A percentile compares a stretch with the other conserved stretches of the same genome.
phyloP scores from a whole-genome alignment of 2,797 vertebrate species.

The Amniataba percoides region DNA sequence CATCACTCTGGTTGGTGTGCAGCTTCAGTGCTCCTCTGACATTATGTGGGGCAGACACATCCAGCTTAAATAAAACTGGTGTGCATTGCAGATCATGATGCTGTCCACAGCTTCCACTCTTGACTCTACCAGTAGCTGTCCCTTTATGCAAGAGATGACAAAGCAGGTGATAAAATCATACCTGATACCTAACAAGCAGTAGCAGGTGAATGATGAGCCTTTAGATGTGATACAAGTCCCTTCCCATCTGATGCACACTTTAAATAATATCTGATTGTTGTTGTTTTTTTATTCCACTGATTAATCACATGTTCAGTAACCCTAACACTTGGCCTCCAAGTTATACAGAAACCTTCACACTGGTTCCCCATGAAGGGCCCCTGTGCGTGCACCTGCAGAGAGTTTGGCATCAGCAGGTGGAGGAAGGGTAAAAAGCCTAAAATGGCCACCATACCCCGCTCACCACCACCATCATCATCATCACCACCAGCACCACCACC shows the following conservation, averaged over 20 bases:
- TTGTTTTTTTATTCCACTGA: conserved; percentile 10
- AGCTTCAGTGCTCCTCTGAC: neutral
- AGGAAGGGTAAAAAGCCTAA: conserved; percentile 69
- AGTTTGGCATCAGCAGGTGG: conserved; percentile 50
- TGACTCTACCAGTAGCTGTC: neutral
- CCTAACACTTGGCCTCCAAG: too few species aligned
- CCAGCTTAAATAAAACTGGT: neutral
- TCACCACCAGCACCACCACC: conserved; percentile 36
- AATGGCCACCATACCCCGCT: conserved; percentile 76
- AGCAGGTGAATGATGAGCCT: neutral
- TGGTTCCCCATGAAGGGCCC: conserved; percentile 3
- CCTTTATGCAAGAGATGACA: neutral
- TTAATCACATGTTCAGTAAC: neutral
- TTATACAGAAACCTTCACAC: neutral
- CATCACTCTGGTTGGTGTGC: neutral
- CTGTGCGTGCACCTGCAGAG: conserved; percentile 14
- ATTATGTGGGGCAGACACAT: neutral
- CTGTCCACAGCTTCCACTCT: neutral
- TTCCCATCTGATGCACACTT: too few species aligned
- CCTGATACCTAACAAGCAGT: neutral
- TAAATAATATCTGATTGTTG: neutral
- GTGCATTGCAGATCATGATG: neutral
- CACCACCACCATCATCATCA: conserved; percentile 36
- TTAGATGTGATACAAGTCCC: too few species aligned
- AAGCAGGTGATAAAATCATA: neutral